phyloP scores from a whole-genome alignment of 1,140 invertebrate genomes.

The Drosophila guanche region DNA sequence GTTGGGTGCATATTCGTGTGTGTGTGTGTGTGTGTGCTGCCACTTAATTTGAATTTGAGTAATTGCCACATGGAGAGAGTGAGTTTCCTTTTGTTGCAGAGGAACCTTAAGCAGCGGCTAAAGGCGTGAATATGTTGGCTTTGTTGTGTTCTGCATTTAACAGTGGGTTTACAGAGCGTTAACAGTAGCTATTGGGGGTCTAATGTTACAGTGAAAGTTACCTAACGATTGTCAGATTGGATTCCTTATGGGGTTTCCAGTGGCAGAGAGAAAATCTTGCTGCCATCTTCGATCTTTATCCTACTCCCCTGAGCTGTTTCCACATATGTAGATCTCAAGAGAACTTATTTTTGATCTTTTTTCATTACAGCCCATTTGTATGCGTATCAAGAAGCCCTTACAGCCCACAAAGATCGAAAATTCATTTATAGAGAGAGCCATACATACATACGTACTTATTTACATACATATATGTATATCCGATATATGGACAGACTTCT shows the following conservation, averaged over 20 bases:
- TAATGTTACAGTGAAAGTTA: too few species aligned
- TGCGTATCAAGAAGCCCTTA: too few species aligned
- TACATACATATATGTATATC: not conserved
- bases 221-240: too few species aligned
- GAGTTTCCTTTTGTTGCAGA: not conserved
- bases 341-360: too few species aligned
- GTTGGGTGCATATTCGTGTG: conserved; percentile 14
- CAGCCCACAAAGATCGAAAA: not conserved
- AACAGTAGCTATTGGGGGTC: not conserved
- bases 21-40: conserved; percentile 38
- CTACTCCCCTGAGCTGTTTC: too few species aligned
- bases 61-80: conserved; percentile 52
- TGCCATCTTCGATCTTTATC: too few species aligned
- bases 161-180: not conserved
- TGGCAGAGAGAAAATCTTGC: too few species aligned
- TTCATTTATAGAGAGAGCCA: not conserved
- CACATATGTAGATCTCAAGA: too few species aligned
- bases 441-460: not conserved
- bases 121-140: too few species aligned
- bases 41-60: conserved; percentile 82
- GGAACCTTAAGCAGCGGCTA: too few species aligned
- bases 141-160: not conserved
- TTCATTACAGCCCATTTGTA: too few species aligned
- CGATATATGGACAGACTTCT: conserved; percentile 34
- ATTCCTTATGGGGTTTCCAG: too few species aligned